Evolutionary conservation across 2,113 vertebrate species (phyloP).

Genomic region (Sclerurus mexicanus): DNA sequence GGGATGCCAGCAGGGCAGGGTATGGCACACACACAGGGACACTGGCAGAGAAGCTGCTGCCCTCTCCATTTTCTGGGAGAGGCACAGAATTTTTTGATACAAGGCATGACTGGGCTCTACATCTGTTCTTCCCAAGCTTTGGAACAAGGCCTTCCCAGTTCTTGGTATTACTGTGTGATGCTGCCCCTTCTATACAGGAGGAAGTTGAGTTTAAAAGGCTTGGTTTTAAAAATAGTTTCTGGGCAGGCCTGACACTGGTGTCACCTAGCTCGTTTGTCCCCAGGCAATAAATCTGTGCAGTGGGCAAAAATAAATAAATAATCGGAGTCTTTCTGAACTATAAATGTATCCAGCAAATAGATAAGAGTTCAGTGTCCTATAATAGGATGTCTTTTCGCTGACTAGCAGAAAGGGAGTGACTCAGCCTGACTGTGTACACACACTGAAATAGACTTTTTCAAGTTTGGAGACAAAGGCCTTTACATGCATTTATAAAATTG

Average conservation of each 20-base stretch:
- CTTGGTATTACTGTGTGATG: not conserved
- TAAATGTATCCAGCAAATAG: conserved; percentile 37
- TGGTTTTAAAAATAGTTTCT: conserved; percentile 4
- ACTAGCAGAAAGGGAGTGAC: conserved; percentile 56
- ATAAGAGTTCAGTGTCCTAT: conserved; percentile 36
- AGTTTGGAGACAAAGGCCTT: conserved; percentile 64
- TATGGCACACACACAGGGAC: accelerated
- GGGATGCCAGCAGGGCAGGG: not conserved
- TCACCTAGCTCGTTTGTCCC: conserved; percentile 36
- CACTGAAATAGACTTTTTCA: conserved; percentile 54
- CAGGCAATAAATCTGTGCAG: not conserved
- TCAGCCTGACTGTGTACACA: conserved; percentile 38
- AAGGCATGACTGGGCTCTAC: not conserved
- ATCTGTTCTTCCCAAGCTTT: not conserved
- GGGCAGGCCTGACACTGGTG: conserved; percentile 47
- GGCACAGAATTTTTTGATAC: not conserved
- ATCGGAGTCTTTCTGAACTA: conserved; percentile 3
- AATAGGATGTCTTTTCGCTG: conserved; percentile 46
- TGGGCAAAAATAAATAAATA: not conserved
- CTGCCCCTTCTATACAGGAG: not conserved
- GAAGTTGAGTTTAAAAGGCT: conserved; percentile 2
- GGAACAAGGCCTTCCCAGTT: not conserved
- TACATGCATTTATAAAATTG: conserved; percentile 60
- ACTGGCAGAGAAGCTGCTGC: not conserved
- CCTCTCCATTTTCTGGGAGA: not conserved